Base-by-base conservation (phyloP, 2,797 vertebrate genomes). In the Vireo griseus region DNA sequence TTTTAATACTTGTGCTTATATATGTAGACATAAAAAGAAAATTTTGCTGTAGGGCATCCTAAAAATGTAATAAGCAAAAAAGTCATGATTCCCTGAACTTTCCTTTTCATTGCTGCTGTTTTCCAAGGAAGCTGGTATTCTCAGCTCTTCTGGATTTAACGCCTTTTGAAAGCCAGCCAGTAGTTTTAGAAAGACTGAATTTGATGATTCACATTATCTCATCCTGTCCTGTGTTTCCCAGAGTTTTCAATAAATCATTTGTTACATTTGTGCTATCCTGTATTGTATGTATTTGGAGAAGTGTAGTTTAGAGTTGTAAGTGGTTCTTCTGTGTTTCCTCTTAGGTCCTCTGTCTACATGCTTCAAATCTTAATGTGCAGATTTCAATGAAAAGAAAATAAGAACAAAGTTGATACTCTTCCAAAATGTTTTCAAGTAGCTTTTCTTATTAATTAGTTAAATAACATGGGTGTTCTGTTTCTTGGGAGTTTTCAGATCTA, bases 361-460 rank as follows among this genome's bases (percentile, higher is more conserved):
- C 69, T 93, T 75, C 66, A 84, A 81, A 78, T 94, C 69, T 63
- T 84, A 90, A 88, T 96, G 76, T n/a, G 93, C 26, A 26, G 55
- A 39, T 81, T 96, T 93, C 77, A 95, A 54, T 93, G 67, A 84
- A 88, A 95, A 59, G 75, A 85, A 94, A 87, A 71, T 87, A 85
- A 78, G 63, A 89, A 66, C 67, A 57, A 86, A 91, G 66, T 85
- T 92, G 88, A 85, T 87, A 74, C 67, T 67, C 40, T 52, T 91
- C 92, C 90, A 93, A 61, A 87, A 37, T 61, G 78, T 35, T 80
- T 83, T 29, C 69, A 92, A 95, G 63, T 87, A 79, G 77, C 57
- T 87, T 85, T 93, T 87, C 29, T 29, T 25, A 51, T 90, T 88
- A 95, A 89, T 91, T 84, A 28, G 51, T 31, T 79, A 57, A 90